Base-by-base conservation (phyloP, 2,888 invertebrate species). In the Sinopyrophorus schimmeli region DNA sequence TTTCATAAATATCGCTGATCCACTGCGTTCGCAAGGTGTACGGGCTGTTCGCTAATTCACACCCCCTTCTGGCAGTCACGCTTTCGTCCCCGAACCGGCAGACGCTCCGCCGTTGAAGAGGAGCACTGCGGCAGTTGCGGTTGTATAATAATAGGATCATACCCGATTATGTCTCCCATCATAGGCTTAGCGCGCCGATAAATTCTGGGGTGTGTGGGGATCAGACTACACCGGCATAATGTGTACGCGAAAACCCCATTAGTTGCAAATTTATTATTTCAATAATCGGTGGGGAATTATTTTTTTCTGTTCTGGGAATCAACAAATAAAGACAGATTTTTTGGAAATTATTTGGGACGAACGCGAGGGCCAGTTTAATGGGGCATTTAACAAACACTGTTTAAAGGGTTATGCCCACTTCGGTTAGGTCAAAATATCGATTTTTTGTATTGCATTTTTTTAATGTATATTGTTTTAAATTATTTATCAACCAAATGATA, bases 61-160 rank as follows among this genome's bases (percentile, higher is more conserved):
- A 20, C 12, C 20, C 20, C 17, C 18, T 18, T 9, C 10, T 18
- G 9, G 21, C n/a, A 31, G 17, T 18, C 31, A 16, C n/a, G n/a
- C n/a, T n/a, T n/a, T n/a, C n/a, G n/a, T n/a, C n/a, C n/a, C n/a
- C n/a, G n/a, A 31, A 38, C 26, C 46, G 37, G 37, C 31, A 28
- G 30, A 15, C 30, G 28, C 31, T 35, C 43, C 48, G 32, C 26
- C 41, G 53, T 38, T 37, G 48, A 15, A 37, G 40, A 39, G 48
- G 42, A 28, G 37, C 49, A 47, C 37, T 44, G 54, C 47, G 48
- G 55, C 43, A 43, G 53, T 50, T 69, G 67, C 66, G 66, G 69
- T 66, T 62, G 65, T 66, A 68, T 69, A 67, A 70, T 71, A 72
- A 70, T 69, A 68, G 71, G 72, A 72, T 72, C 70, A 71, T 67